Percentiles rank a stretch among this genome's conserved stretches.
phyloP scores from a whole-genome alignment of 2,113 vertebrate genomes.

The Plecturocebus donacophilus region DNA sequence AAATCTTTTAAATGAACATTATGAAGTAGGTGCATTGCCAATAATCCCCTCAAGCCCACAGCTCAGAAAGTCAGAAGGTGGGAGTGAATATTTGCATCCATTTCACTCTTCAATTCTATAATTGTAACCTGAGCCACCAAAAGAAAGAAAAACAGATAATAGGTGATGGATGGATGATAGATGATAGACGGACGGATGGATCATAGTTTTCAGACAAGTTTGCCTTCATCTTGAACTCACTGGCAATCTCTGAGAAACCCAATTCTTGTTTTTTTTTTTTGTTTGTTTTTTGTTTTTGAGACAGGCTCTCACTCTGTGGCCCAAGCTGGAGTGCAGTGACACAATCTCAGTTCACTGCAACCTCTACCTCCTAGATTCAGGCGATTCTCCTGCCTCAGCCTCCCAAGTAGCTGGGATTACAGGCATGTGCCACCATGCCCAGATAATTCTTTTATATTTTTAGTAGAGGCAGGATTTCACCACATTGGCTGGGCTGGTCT shows the following conservation, averaged over 20 bases:
- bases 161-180: background rate
- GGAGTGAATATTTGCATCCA: background rate
- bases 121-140: background rate
- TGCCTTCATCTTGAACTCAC: background rate
- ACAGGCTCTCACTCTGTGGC: no score
- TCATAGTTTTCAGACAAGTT: background rate
- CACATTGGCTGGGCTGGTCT: no score
- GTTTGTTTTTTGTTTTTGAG: no score
- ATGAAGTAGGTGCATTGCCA: background rate
- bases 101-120: background rate
- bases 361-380: no score
- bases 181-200: background rate
- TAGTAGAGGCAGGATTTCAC: no score
- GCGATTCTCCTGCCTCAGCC: no score
- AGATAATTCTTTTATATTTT: no score
- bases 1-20: background rate
- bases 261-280: background rate
- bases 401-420: no score
- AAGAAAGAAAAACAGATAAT: background rate
- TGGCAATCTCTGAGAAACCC: background rate
- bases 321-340: no score
- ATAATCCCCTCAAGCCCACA: background rate
- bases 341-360: no score
- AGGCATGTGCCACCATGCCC: no score
- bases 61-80: background rate